Conservation (phyloP, 2,113 vertebrate genomes). For the Tylochromis polylepis region DNA sequence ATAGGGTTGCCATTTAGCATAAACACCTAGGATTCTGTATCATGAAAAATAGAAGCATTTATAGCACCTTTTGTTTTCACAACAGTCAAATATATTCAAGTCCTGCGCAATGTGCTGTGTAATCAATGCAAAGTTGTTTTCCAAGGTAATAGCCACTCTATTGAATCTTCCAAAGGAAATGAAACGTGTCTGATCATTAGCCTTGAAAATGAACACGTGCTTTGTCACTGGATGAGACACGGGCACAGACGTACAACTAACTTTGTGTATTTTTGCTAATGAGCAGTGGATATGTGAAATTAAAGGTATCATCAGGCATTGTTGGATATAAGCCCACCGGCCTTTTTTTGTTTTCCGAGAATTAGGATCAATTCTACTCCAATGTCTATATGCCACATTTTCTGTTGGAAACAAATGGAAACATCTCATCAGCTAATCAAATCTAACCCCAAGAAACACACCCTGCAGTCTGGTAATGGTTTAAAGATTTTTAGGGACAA, state of each 20-base stretch:
- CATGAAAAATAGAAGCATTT: neutral
- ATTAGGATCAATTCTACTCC: neutral
- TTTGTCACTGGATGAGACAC: neutral
- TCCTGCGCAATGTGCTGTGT: neutral
- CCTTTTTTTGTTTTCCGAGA: neutral
- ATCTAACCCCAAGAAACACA: neutral
- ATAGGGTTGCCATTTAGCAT: neutral
- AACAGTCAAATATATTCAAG: neutral
- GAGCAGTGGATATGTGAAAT: neutral
- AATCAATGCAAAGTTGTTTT: conserved; percentile 12
- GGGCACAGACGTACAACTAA: neutral
- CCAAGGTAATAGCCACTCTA: neutral
- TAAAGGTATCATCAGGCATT: neutral
- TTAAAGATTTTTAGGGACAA: neutral
- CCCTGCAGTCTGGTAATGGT: neutral
- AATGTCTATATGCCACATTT: neutral
- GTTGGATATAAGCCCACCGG: neutral
- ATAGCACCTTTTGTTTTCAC: neutral
- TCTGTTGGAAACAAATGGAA: neutral
- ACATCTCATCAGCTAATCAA: neutral
- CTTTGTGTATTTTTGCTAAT: neutral
- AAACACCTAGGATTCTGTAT: neutral
- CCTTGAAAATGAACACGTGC: neutral
- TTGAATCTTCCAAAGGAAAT: neutral
- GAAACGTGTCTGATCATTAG: conserved; percentile 5